Base-by-base conservation (phyloP, 2,113 vertebrate genomes). In the Felis catus region DNA sequence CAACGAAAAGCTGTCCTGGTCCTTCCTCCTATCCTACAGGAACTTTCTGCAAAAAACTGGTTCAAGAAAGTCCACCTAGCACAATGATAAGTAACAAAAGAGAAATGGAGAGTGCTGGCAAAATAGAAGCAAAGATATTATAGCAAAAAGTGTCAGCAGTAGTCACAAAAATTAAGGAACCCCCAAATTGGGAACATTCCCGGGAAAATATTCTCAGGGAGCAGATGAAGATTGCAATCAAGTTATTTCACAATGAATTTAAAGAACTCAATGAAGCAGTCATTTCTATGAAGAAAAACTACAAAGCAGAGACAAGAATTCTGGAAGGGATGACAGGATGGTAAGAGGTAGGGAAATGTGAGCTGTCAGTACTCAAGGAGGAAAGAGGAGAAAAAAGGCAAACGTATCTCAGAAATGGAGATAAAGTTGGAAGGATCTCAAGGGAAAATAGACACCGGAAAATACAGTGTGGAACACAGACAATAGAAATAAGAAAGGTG, bases 261-360 rank as follows among this genome's bases (percentile, higher is more conserved):
- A 84, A 93, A 93, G 65, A 87, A 55, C 39, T 70, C 88, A 92
- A 11, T 25, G 45, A 95, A 95, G 80, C 81, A 97, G 15, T 96
- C 16, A 39, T 92, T 91, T 89, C 78, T 94, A 11, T 9, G 63
- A 94, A 61, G 66, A 68, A 76, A 82, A 58, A 74, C 29, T 68
- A 83, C n/a, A 63, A 51, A 87, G 76, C 80, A 87, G 88, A 94
- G 87, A 61, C 48, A 78, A 66, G 12, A 61, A 81, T 94, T 94
- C 82, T 70, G 70, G 66, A 82, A 66, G 70, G 63, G 65, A 65
- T 53, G 89, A 86, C 74, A 87, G 29, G 27, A 87, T 88, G 71
- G 89, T 73, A 97, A 33, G 87, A 86, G 82, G 66, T 76, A 33
- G 33, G 23, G 73, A 95, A 55, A 92, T 21, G 4, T 8, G 45